Conservation (phyloP, 2,113 vertebrate genomes). For the Pycnonotus jocosus region DNA sequence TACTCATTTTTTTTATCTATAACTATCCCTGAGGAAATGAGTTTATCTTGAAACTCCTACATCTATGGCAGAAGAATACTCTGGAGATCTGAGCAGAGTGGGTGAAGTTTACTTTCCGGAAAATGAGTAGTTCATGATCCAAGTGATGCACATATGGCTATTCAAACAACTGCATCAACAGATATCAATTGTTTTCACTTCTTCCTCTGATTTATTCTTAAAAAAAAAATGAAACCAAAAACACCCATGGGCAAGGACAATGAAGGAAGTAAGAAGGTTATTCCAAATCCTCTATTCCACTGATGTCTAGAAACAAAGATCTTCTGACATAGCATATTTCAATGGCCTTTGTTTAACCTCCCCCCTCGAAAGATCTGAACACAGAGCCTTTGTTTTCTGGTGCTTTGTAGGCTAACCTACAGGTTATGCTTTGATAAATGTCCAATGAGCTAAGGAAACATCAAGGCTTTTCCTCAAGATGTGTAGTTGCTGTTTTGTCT, state of each 20-base stretch:
- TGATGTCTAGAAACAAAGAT: constrained; percentile 37
- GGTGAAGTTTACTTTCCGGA: neutral
- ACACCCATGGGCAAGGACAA: neutral
- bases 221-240: neutral
- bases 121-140: neutral
- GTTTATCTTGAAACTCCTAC: neutral
- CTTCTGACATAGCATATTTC: constrained; percentile 32
- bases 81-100: neutral
- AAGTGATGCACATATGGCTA: constrained; percentile 17
- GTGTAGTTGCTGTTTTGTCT: neutral
- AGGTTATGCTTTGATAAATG: constrained; percentile 62
- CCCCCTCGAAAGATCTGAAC: constrained; percentile 11
- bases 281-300: constrained; percentile 28
- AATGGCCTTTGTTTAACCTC: constrained; percentile 54
- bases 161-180: neutral
- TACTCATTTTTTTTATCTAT: neutral
- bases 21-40: neutral
- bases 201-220: neutral
- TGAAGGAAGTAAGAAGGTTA: neutral
- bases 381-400: constrained; percentile 40
- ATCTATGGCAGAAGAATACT: neutral
- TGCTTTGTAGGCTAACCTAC: constrained; percentile 49
- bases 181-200: neutral
- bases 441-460: constrained; percentile 29
- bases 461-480: constrained; percentile 28